Evolutionary conservation across 2,888 invertebrate genomes (phyloP).

Genomic region (Calliphora vomitoria): DNA sequence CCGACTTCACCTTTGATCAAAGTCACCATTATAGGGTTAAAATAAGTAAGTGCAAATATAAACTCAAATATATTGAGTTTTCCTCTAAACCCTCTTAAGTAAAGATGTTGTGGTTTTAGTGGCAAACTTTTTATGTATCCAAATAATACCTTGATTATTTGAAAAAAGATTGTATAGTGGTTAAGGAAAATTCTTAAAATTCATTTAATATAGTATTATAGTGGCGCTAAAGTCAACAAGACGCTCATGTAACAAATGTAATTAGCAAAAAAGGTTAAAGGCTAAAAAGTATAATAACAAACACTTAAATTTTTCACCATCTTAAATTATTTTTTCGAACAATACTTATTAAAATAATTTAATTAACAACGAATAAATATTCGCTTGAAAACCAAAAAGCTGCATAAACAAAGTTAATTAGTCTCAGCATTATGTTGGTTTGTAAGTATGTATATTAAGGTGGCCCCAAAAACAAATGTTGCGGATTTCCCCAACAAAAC

Average conservation of each 20-base stretch:
- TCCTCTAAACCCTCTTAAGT: neutral
- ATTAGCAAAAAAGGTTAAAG: neutral
- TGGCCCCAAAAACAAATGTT: too few species aligned
- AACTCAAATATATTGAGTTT: neutral
- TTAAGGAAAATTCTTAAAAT: neutral
- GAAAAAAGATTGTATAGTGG: neutral
- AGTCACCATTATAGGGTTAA: too few species aligned
- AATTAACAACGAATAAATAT: neutral
- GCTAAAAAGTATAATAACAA: neutral
- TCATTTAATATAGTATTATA: neutral
- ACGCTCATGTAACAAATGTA: neutral
- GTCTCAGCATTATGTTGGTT: neutral
- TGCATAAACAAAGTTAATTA: neutral
- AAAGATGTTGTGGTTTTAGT: neutral
- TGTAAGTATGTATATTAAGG: too few species aligned
- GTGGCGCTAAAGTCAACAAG: neutral
- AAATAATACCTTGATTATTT: neutral
- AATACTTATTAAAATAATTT: neutral
- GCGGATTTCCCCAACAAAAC: too few species aligned
- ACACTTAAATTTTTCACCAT: neutral
- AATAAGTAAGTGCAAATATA: too few species aligned
- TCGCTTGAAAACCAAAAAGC: neutral
- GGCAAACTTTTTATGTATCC: neutral
- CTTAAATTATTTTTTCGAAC: neutral
- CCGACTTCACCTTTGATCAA: too few species aligned